Evolutionary conservation across 2,113 vertebrate genomes (phyloP).

Genomic region (Bujurquina vittata): DNA sequence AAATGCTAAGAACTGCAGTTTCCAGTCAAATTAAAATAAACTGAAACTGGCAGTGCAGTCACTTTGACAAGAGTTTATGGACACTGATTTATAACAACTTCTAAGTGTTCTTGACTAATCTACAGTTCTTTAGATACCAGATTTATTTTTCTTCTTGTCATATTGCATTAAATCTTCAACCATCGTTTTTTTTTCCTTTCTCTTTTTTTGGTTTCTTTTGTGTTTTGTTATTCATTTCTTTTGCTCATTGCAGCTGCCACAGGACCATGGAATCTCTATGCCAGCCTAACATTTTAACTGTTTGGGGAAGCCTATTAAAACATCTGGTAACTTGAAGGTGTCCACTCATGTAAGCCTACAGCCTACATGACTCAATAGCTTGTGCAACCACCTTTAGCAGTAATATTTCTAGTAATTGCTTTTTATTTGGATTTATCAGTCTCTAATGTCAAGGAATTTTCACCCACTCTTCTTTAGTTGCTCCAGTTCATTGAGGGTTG

Average conservation of each 20-base stretch:
- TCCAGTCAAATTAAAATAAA: not conserved
- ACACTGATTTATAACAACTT: not conserved
- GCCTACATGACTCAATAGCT: not conserved
- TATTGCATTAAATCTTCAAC: not conserved
- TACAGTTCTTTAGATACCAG: not conserved
- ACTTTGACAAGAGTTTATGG: not conserved
- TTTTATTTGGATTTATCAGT: not conserved
- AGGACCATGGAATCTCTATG: not conserved
- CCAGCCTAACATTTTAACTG: not conserved
- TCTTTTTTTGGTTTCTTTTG: not conserved
- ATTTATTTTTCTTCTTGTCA: not conserved
- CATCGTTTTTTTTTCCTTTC: not conserved
- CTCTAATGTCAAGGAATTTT: not conserved
- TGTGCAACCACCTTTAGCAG: not conserved
- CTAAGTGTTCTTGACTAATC: not conserved
- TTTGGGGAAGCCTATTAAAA: not conserved
- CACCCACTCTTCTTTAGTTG: not conserved
- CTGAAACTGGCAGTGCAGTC: not conserved
- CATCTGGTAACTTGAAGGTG: too few relatives aligned
- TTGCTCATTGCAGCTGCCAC: not conserved
- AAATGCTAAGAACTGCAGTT: not conserved
- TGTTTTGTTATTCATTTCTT: too few relatives aligned
- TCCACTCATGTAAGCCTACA: too few relatives aligned
- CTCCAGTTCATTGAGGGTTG: not conserved
- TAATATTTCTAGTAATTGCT: not conserved